phyloP scores from a whole-genome alignment of 2,113 vertebrate genomes.

The Microcebus griseorufus region DNA sequence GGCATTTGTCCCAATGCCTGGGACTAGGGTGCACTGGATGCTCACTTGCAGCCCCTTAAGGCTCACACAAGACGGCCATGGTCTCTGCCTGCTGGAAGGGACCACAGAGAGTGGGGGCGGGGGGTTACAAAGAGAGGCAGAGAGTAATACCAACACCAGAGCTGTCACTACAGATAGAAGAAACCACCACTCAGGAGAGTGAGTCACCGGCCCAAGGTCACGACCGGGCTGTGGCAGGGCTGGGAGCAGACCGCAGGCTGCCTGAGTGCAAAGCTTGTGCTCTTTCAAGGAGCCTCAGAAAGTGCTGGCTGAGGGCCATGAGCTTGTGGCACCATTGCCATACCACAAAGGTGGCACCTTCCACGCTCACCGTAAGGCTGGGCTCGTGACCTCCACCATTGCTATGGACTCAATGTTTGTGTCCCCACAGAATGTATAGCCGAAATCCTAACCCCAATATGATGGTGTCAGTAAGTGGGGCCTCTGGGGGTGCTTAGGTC shows the following conservation, averaged over 20 bases:
- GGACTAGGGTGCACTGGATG: neutral
- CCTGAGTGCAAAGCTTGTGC: neutral
- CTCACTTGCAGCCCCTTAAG: neutral
- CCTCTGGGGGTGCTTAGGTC: neutral
- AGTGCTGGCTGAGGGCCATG: neutral
- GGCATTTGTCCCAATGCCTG: neutral
- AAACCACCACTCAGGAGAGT: neutral
- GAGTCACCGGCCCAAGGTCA: neutral
- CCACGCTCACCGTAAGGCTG: neutral
- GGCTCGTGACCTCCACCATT: neutral
- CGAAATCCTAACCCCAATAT: neutral
- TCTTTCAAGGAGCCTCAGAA: neutral
- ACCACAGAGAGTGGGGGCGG: neutral
- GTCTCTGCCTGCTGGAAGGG: neutral
- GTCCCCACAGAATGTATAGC: neutral
- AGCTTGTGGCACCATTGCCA: no score
- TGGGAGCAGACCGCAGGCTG: neutral
- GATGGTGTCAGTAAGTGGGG: neutral
- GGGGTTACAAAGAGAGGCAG: neutral
- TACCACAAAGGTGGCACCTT: neutral
- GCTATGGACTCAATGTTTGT: neutral
- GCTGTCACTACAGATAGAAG: neutral
- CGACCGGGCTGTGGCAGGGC: neutral
- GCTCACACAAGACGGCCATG: neutral
- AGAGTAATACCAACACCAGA: neutral